Conservation (phyloP, 2,888 invertebrate genomes). For the Lochmaea crataegi region DNA sequence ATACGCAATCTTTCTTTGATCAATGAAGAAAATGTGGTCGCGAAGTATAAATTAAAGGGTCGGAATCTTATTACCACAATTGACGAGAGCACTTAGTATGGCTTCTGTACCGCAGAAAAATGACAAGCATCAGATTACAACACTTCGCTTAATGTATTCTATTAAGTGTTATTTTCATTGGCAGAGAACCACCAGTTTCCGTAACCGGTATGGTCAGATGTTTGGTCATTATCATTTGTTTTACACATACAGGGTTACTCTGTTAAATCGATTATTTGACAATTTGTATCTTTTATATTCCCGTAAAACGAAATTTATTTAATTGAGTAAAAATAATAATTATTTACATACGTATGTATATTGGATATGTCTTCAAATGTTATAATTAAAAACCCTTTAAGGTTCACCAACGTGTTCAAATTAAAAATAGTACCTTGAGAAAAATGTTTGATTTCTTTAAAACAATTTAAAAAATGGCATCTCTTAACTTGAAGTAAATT, state of each 20-base stretch:
- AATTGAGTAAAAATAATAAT: no score
- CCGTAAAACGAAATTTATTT: no score
- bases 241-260: neutral
- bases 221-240: constrained; percentile 15
- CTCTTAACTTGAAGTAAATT: no score
- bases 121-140: constrained; percentile 13
- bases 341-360: no score
- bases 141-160: neutral
- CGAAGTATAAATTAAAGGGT: constrained; percentile 2
- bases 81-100: constrained; percentile 8
- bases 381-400: no score
- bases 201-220: constrained; percentile 14
- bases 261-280: neutral
- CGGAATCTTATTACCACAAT: constrained; percentile 9
- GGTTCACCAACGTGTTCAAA: no score
- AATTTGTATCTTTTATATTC: no score
- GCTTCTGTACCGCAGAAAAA: constrained; percentile 13
- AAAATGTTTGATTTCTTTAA: no score
- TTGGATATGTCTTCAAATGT: no score
- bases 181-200: constrained; percentile 7
- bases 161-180: constrained; percentile 18
- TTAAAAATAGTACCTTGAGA: no score
- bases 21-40: neutral
- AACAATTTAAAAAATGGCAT: no score
- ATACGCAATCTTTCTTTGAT: neutral